phyloP scores from a whole-genome alignment of 2,888 invertebrate species.

The Drosophila antonietae region DNA sequence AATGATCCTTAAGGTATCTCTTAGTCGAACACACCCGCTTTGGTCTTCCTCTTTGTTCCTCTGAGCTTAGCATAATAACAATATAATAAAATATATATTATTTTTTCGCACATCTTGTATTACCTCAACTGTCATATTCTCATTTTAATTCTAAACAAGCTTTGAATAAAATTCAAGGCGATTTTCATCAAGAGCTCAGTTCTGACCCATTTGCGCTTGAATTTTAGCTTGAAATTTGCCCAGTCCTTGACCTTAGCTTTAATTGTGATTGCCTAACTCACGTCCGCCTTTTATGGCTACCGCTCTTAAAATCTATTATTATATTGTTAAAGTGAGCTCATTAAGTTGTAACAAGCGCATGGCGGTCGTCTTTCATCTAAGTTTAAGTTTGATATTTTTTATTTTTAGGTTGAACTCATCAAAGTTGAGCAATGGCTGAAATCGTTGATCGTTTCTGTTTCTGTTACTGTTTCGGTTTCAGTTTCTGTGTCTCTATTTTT shows the following conservation, averaged over 20 bases:
- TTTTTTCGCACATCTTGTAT: neutral
- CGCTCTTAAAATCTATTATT: constrained; percentile 58
- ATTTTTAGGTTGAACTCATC: constrained; percentile 60
- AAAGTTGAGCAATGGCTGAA: constrained; percentile 49
- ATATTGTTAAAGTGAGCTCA: constrained; percentile 57
- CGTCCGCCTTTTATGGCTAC: constrained; percentile 54
- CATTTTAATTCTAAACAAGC: constrained; percentile 1
- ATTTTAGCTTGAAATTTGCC: constrained; percentile 22
- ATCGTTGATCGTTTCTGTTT: constrained; percentile 42
- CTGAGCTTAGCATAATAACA: neutral
- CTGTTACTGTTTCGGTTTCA: constrained; percentile 24
- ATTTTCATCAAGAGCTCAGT: constrained; percentile 36
- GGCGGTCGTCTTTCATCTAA: constrained; percentile 52
- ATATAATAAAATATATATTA: neutral
- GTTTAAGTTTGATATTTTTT: constrained; percentile 22
- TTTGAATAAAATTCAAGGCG: constrained; percentile 12
- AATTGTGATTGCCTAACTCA: constrained; percentile 29
- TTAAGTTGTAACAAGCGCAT: constrained; percentile 53
- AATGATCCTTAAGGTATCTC: neutral
- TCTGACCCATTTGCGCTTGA: constrained; percentile 58
- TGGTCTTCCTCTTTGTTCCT: neutral
- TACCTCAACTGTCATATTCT: neutral
- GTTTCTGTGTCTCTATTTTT: constrained; percentile 33
- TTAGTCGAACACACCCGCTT: neutral
- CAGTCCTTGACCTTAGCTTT: constrained; percentile 69